Conservation (phyloP, 1,140 invertebrate genomes). For the Drosophila busckii region DNA sequence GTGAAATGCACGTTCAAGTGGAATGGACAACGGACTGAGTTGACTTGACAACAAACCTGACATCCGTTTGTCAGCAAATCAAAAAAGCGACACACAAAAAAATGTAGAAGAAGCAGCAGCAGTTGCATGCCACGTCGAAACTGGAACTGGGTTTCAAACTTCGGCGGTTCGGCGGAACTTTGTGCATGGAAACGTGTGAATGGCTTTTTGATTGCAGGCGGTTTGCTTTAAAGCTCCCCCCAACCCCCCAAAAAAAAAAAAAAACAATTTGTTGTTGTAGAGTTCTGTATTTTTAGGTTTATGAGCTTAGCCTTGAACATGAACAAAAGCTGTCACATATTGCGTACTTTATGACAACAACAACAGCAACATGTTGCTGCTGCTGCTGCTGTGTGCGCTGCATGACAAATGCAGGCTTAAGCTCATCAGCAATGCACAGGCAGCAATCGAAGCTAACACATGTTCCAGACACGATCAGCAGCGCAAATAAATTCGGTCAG, state of each 20-base stretch:
- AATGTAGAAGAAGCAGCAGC: constrained; percentile 2
- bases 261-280: constrained; percentile 23
- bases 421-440: constrained; percentile 31
- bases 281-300: constrained; percentile 16
- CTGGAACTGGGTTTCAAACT: constrained; percentile 13
- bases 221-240: constrained; percentile 28
- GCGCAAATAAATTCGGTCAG: constrained; percentile 26
- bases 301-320: constrained; percentile 44
- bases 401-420: constrained; percentile 39
- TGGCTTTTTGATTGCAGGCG: constrained; percentile 67
- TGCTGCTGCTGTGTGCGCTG: constrained; percentile 21
- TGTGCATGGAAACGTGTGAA: constrained; percentile 58
- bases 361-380: constrained; percentile 5
- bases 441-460: constrained; percentile 21
- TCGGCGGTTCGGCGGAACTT: constrained; percentile 13
- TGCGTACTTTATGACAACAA: constrained; percentile 30
- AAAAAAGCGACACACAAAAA: constrained; percentile 22
- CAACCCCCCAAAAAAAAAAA: too few relatives aligned
- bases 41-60: constrained; percentile 37
- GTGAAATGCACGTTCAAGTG: constrained; percentile 46
- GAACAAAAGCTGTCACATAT: constrained; percentile 37
- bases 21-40: constrained; percentile 3
- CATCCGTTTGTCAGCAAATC: constrained; percentile 48
- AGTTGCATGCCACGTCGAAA: neutral
- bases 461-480: constrained; percentile 17